Conservation (phyloP, 2,797 vertebrate genomes). For the Muraenolepis orangiensis region DNA sequence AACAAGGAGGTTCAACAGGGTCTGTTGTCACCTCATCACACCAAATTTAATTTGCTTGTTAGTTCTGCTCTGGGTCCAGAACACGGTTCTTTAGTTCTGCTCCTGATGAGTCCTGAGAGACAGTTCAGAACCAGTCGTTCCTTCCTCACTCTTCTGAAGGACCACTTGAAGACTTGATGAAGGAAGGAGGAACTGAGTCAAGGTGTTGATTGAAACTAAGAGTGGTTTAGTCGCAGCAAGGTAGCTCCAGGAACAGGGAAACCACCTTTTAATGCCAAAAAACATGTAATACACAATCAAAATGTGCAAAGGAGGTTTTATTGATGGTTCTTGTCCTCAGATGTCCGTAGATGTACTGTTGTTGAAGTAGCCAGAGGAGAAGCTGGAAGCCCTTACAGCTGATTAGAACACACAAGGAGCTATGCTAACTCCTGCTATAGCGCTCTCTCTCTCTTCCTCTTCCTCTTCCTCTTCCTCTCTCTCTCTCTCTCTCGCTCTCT, state of each 20-base stretch:
- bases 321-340: constrained; percentile 78
- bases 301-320: constrained; percentile 83
- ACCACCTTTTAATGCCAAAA: constrained; percentile 40
- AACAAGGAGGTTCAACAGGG: too few relatives aligned
- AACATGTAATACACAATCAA: constrained; percentile 69
- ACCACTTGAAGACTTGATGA: too few relatives aligned
- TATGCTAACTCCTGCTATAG: constrained; percentile 33
- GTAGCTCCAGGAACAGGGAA: background rate
- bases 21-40: too few relatives aligned
- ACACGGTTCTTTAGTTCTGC: too few relatives aligned
- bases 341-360: constrained; percentile 50
- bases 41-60: too few relatives aligned
- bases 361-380: constrained; percentile 69
- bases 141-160: too few relatives aligned
- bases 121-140: too few relatives aligned
- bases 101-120: too few relatives aligned
- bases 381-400: constrained; percentile 84
- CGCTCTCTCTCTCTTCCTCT: constrained; percentile 13
- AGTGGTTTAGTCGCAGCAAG: background rate
- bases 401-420: constrained; percentile 64
- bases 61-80: too few relatives aligned
- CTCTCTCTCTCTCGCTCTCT: constrained; percentile 31
- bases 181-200: too few relatives aligned
- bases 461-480: constrained; percentile 46
- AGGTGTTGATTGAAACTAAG: too few relatives aligned